Base-by-base conservation (phyloP, 2,113 vertebrate genomes). In the Ochotona curzoniae region DNA sequence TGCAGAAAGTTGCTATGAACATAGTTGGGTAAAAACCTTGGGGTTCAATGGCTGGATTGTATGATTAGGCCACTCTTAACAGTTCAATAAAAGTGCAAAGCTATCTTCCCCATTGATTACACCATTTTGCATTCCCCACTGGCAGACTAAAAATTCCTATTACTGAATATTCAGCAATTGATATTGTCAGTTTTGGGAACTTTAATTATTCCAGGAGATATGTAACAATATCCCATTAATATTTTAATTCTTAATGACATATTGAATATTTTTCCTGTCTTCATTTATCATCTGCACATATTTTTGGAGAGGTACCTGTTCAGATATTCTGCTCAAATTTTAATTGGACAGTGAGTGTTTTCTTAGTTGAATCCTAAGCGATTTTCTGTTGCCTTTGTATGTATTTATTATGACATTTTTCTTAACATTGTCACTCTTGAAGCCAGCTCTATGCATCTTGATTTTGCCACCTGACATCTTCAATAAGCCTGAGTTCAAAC, bases 201-300 rank as follows among this genome's bases (percentile, higher is more conserved):
- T 78, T 78, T 35, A 44, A 35, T 83, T 28, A 5, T 57, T 70
- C 67, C n/a, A 9, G 47, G n/a, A 49, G 28, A 15, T 78, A 21
- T 20, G 5, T 54, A 5, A 2, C 20, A 35, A n/a, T 14, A 7
- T 44, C 82, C 83, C 75, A 1, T 61, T 11, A 5, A 38, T 67
- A 47, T 64, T 81, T 91, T 49, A 35, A 78, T 44, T 25, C 64
- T 73, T 93, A 5, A 7, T 49, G 13, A 44, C 47, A 76, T 6
- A 13, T 5, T 18, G 23, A 54, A 17, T 26, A 20, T 38, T 70
- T 61, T 70, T 17, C 63, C 7, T 44, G 28, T 2, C 23, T 18
- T 47, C 30, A 2, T 25, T 51, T 71, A 14, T 5, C 32, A 32
- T 26, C 4, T 32, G 1, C 0, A 0, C 14, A 30, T 12, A 82